Conservation (phyloP, 2,888 invertebrate species). For the Hypercompe scribonia region DNA sequence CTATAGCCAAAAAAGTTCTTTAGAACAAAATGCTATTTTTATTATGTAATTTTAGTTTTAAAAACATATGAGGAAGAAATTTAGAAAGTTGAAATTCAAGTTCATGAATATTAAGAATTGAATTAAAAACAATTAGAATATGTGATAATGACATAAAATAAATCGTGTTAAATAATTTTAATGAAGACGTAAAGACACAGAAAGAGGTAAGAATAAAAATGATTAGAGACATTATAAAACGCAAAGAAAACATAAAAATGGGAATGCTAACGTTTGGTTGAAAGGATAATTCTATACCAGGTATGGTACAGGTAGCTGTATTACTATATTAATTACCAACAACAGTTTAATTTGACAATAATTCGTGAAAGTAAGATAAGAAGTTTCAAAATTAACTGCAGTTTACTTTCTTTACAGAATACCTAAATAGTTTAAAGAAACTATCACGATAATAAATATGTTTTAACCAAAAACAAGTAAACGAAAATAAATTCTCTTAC, state of each 20-base stretch:
- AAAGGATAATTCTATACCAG: not conserved
- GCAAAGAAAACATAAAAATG: not conserved
- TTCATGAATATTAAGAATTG: not conserved
- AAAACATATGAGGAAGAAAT: not conserved
- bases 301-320: not conserved
- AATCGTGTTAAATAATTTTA: not conserved
- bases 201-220: not conserved
- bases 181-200: not conserved
- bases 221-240: not conserved
- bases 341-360: not conserved
- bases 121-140: not conserved
- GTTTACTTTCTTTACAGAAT: not conserved
- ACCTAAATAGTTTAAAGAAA: not conserved
- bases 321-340: not conserved
- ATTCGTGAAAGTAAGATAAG: conserved; percentile 18
- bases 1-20: not conserved
- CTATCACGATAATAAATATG: not conserved
- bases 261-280: not conserved
- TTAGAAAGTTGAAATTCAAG: not conserved
- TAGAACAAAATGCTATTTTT: not conserved
- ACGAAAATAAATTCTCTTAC: not conserved
- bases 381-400: conserved; percentile 1
- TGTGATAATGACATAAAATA: not conserved
- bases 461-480: not conserved
- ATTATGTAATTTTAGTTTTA: not conserved